These are phyloP conservation scores for Saccostrea cuccullata DNA, from an alignment of 1,140 invertebrate genomes.

Conservation along the genomic window DNA sequence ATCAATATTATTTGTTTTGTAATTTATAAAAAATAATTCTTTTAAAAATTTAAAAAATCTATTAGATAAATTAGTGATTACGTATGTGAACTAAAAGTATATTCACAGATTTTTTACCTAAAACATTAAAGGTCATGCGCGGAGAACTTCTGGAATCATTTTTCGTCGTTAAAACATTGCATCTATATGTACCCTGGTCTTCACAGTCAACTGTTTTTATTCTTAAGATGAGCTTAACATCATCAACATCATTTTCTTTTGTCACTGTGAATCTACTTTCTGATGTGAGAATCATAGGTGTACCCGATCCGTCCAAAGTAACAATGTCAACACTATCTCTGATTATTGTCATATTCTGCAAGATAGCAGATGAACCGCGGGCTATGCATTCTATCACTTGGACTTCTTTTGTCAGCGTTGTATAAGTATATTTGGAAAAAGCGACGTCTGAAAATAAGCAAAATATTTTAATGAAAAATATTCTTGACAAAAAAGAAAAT, in stretches of 20 bases:
- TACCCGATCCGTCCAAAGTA: neutral
- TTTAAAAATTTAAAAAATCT: too few relatives aligned
- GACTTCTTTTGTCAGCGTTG: neutral
- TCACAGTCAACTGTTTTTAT: neutral
- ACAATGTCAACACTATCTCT: neutral
- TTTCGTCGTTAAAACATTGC: neutral
- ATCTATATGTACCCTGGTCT: neutral
- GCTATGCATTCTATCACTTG: constrained; percentile 19
- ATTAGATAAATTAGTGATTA: too few relatives aligned
- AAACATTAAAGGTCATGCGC: neutral
- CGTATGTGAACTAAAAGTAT: too few relatives aligned
- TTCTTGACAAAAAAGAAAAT: too few relatives aligned
- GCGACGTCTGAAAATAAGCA: neutral
- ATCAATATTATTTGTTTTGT: too few relatives aligned
- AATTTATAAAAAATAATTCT: too few relatives aligned
- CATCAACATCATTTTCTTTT: neutral
- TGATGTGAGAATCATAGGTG: neutral
- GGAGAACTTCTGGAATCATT: neutral
- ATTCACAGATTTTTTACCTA: neutral
- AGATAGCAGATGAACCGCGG: neutral
- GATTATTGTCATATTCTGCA: neutral
- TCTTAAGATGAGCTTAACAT: neutral
- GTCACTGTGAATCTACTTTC: neutral
- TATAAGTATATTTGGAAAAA: neutral
- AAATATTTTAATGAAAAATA: too few relatives aligned